Conservation (phyloP, 1,140 invertebrate genomes). For the Sitobion miscanthi region DNA sequence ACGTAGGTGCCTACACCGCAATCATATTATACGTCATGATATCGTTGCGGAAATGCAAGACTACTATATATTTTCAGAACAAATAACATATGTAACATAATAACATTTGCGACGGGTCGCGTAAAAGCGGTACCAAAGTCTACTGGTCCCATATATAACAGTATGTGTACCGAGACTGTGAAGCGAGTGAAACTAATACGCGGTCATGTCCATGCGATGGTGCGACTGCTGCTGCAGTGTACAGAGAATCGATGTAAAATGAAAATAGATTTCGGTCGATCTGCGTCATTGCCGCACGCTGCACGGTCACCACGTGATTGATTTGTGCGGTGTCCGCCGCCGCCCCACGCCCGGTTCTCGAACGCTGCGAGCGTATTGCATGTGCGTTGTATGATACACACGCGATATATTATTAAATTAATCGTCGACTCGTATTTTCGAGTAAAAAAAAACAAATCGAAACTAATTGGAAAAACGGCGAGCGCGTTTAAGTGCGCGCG, state of each 20-base stretch:
- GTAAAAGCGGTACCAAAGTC: too few species aligned
- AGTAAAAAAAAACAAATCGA: not conserved
- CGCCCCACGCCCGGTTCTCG: not conserved
- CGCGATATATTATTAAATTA: slow-evolving; percentile 22
- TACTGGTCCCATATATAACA: not conserved
- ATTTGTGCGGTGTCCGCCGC: not conserved
- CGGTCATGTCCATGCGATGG: not conserved
- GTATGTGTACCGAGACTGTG: not conserved
- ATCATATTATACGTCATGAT: not conserved
- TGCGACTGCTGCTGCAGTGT: not conserved
- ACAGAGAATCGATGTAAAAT: not conserved
- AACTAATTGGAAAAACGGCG: not conserved
- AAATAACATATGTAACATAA: not conserved
- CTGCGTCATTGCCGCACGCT: not conserved
- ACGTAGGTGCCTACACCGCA: not conserved
- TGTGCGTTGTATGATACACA: not conserved
- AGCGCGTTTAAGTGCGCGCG: not conserved
- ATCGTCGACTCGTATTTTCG: not conserved
- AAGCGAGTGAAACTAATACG: not conserved
- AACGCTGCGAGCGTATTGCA: not conserved
- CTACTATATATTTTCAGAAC: not conserved
- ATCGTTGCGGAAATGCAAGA: not conserved
- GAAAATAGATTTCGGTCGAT: not conserved
- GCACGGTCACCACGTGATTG: not conserved
- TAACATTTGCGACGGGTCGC: not conserved